A percentile compares a stretch with the other conserved stretches of the same genome.
Evolutionary conservation across 2,888 invertebrate genomes (phyloP).

Genomic region (Euplexia lucipara): DNA sequence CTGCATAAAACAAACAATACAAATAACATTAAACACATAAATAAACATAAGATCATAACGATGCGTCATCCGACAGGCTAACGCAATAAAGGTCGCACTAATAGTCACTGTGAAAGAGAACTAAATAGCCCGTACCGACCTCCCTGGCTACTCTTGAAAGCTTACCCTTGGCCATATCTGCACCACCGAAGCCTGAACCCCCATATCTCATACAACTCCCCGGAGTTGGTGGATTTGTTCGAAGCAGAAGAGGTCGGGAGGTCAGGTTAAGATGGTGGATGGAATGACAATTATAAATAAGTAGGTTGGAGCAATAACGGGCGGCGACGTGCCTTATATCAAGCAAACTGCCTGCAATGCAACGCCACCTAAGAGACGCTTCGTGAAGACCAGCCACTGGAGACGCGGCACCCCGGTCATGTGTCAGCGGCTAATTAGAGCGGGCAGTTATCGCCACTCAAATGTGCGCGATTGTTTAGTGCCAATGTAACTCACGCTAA

Average conservation of each 20-base stretch:
- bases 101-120: slow-evolving; percentile 85
- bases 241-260: slow-evolving; percentile 64
- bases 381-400: slow-evolving; percentile 68
- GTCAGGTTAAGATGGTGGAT: slow-evolving; percentile 73
- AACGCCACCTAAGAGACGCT: slow-evolving; percentile 86
- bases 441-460: slow-evolving; percentile 14
- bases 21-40: slow-evolving; percentile 53
- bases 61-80: slow-evolving; percentile 70
- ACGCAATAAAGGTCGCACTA: slow-evolving; percentile 86
- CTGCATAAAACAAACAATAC: slow-evolving; percentile 44
- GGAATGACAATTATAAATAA: slow-evolving; percentile 89
- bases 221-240: slow-evolving; percentile 40
- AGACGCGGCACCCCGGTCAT: slow-evolving; percentile 43
- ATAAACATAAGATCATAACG: slow-evolving; percentile 57
- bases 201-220: slow-evolving; percentile 54
- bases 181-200: slow-evolving; percentile 65
- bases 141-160: slow-evolving; percentile 80
- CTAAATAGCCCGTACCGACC: slow-evolving; percentile 88
- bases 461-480: slow-evolving; percentile 13
- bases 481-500: slow-evolving; percentile 24
- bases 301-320: slow-evolving; percentile 89
- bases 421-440: slow-evolving; percentile 14
- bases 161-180: slow-evolving; percentile 71
- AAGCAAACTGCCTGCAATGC: slow-evolving; percentile 89
- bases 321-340: slow-evolving; percentile 88